Evolutionary conservation across 2,797 vertebrate species (phyloP).

Genomic region (Mormyrus proboscirostris): DNA sequence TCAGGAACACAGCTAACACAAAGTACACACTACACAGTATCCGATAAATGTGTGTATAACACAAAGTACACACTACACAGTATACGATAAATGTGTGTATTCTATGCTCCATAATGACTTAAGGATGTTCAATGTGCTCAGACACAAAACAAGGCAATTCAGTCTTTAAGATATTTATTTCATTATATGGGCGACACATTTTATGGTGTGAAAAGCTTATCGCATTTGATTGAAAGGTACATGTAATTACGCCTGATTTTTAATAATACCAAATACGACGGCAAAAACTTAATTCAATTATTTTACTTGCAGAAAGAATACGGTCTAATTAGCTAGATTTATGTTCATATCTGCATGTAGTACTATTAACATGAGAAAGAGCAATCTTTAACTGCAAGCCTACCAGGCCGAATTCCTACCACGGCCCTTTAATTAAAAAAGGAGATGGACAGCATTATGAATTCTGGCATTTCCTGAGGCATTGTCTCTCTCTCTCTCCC

Average conservation of each 20-base stretch:
- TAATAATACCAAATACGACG: background rate
- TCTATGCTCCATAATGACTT: background rate
- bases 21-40: background rate
- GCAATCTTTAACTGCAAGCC: background rate
- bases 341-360: background rate
- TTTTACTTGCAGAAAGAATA: background rate
- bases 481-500: background rate
- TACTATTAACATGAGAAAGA: background rate
- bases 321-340: background rate
- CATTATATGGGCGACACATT: background rate
- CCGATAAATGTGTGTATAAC: background rate
- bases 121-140: background rate
- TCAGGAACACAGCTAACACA: background rate
- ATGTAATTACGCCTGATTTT: background rate
- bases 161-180: constrained; percentile 14
- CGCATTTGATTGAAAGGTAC: background rate
- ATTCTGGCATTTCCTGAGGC: background rate
- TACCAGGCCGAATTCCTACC: background rate
- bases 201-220: background rate
- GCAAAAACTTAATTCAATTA: background rate
- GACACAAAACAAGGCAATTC: background rate
- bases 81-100: background rate
- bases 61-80: too few species aligned
- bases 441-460: background rate
- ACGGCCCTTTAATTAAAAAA: background rate